Evolutionary conservation across 2,888 invertebrate genomes (phyloP).

Genomic region (Pseudococcus longispinus): DNA sequence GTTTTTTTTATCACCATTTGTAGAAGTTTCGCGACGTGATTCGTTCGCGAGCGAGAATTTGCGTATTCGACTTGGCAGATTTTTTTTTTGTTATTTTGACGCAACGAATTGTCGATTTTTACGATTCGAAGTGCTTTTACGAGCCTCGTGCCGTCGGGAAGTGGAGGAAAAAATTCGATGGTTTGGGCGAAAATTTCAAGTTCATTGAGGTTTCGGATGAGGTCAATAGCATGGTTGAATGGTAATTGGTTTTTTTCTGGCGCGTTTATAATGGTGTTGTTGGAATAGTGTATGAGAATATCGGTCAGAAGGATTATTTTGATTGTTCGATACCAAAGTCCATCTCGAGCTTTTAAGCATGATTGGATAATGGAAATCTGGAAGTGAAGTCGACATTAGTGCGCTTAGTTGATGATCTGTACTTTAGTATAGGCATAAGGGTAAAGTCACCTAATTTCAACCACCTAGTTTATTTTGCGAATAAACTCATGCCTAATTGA

Average conservation of each 20-base stretch:
- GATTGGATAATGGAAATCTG: no score
- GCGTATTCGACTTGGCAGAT: background rate
- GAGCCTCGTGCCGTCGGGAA: slow-evolving; percentile 29
- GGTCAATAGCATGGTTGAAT: slow-evolving; percentile 18
- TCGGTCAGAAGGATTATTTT: background rate
- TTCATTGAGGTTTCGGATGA: background rate
- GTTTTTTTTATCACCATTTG: slow-evolving; percentile 38
- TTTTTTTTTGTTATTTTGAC: no score
- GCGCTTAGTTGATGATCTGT: no score
- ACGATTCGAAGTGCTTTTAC: slow-evolving; percentile 13
- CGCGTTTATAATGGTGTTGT: background rate
- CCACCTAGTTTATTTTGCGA: no score
- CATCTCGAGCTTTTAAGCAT: no score
- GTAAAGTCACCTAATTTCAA: no score
- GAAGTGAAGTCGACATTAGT: no score
- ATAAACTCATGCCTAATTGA: no score
- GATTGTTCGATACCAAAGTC: no score
- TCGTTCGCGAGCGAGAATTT: background rate
- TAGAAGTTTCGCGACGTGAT: slow-evolving; percentile 10
- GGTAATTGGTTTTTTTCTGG: background rate
- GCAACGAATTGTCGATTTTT: slow-evolving; percentile 12
- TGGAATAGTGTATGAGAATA: background rate
- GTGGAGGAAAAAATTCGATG: background rate
- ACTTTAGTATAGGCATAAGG: no score
- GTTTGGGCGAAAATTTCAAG: background rate